phyloP scores from a whole-genome alignment of 2,888 invertebrate genomes.

The Odontocerum albicorne region DNA sequence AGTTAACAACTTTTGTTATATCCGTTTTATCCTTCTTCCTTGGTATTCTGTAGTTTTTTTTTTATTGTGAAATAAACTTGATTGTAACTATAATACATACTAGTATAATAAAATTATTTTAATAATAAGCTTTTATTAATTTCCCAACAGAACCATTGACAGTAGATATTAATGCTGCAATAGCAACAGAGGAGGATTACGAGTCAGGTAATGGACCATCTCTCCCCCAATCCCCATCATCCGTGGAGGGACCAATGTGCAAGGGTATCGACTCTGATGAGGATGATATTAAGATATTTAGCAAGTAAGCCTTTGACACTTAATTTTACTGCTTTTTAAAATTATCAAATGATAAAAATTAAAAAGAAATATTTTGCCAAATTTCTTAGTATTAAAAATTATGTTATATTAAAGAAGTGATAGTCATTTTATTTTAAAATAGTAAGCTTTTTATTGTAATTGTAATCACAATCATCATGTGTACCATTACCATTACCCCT shows the following conservation, averaged over 20 bases:
- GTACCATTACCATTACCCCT: too few species aligned
- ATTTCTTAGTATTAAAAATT: too few species aligned
- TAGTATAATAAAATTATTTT: background rate
- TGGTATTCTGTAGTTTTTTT: background rate
- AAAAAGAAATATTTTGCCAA: too few species aligned
- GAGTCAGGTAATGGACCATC: slow-evolving; percentile 97
- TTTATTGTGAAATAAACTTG: too few species aligned
- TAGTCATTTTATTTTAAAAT: too few species aligned
- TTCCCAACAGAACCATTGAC: slow-evolving; percentile 35
- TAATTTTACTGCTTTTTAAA: too few species aligned
- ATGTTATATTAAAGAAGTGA: too few species aligned
- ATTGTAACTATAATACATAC: background rate
- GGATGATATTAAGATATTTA: slow-evolving; percentile 69
- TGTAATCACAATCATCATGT: too few species aligned
- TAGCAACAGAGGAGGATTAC: slow-evolving; percentile 80
- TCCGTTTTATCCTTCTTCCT: background rate
- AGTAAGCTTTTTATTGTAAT: too few species aligned
- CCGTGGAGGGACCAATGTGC: slow-evolving; percentile 76
- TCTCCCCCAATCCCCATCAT: slow-evolving; percentile 90
- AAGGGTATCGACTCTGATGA: slow-evolving; percentile 83
- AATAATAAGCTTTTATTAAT: background rate
- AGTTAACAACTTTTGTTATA: background rate
- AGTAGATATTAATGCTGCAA: slow-evolving; percentile 50
- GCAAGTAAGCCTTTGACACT: slow-evolving; percentile 55
- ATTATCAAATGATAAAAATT: too few species aligned